A percentile compares a stretch with the other conserved stretches of the same genome.
Evolutionary conservation across 2,113 vertebrate genomes (phyloP).

Genomic region (Falco punctatus): DNA sequence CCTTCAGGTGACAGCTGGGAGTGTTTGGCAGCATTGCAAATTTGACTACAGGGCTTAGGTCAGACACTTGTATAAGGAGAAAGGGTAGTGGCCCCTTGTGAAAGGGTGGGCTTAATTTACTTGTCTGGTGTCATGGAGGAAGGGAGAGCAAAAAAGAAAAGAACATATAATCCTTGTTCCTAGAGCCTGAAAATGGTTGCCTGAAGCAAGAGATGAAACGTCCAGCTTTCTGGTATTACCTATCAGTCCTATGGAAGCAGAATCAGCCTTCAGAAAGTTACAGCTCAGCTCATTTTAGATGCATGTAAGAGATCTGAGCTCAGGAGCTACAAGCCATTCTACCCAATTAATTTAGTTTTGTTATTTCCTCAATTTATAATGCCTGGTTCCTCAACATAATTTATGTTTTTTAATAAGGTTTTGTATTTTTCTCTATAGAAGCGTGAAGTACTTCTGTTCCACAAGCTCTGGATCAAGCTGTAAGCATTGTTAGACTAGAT

Average conservation of each 20-base stretch:
- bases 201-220: not conserved
- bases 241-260: not conserved
- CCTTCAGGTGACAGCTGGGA: not conserved
- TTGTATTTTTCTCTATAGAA: not conserved
- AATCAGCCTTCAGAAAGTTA: not conserved
- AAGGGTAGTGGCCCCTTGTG: not conserved
- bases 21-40: not conserved
- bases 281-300: not conserved
- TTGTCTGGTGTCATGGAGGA: not conserved
- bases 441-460: not conserved
- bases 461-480: not conserved
- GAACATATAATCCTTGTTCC: not conserved
- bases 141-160: not conserved
- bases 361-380: not conserved
- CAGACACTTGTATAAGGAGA: not conserved
- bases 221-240: not conserved
- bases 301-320: not conserved
- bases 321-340: not conserved
- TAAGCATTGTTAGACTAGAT: not conserved
- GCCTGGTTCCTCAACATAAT: not conserved
- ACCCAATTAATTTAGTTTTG: not conserved
- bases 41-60: not conserved
- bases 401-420: not conserved
- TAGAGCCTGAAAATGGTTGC: not conserved
- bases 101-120: not conserved